Evolutionary conservation across 2,797 vertebrate species (phyloP).

Genomic region (Takifugu rubripes): DNA sequence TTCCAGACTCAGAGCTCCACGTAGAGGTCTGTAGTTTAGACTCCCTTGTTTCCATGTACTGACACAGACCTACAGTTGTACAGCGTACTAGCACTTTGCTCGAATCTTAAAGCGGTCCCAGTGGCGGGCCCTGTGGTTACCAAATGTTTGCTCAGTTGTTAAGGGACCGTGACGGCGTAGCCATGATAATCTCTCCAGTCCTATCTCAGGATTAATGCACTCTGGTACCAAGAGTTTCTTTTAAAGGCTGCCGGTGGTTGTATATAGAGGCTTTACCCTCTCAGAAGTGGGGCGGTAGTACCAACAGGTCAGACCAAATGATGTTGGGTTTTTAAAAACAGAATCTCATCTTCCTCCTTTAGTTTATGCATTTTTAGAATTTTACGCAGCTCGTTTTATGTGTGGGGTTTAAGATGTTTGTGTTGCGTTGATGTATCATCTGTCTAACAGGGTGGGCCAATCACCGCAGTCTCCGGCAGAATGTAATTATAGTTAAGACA

Average conservation of each 20-base stretch:
- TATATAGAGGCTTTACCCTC: conserved; percentile 24
- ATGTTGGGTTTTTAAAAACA: conserved; percentile 31
- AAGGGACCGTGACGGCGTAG: conserved; percentile 41
- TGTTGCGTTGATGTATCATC: conserved; percentile 5
- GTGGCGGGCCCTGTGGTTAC: conserved; percentile 23
- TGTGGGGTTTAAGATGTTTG: conserved; percentile 11
- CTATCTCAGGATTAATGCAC: conserved; percentile 69
- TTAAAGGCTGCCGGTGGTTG: conserved; percentile 44
- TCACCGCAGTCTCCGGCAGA: conserved; percentile 5
- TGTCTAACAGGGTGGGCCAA: neutral
- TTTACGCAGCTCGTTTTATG: conserved; percentile 13
- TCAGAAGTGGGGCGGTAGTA: conserved; percentile 20
- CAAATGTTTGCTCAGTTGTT: conserved; percentile 42
- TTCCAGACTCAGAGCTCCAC: conserved; percentile 34
- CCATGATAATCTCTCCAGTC: conserved; percentile 54
- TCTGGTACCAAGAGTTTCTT: conserved; percentile 57
- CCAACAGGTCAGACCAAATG: conserved; percentile 46
- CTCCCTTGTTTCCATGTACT: neutral
- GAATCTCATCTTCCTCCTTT: conserved; percentile 12
- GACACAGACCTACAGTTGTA: conserved; percentile 24
- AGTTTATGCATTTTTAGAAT: conserved; percentile 15
- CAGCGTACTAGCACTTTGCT: conserved; percentile 33
- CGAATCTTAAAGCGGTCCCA: conserved; percentile 17
- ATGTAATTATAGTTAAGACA: conserved; percentile 30
- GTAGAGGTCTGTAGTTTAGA: conserved; percentile 45